Evolutionary conservation across 2,797 vertebrate species (phyloP), one percentile per base, ranked within the genome.

Genomic region (Hemitrygon akajei): DNA sequence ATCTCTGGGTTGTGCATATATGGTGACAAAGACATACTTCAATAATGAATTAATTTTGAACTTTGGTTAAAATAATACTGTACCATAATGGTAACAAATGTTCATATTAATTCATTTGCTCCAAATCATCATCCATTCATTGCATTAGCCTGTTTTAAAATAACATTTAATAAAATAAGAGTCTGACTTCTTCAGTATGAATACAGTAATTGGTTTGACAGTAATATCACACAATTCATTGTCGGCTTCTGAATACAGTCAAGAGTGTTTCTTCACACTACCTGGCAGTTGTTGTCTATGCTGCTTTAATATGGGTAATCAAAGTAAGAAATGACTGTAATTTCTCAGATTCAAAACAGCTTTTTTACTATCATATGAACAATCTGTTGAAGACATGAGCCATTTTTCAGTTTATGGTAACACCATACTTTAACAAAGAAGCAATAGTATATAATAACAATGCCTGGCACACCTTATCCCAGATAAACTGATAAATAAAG

Each of bases 381-480:
- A n/a, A 63, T 87, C 58, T 10, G 12, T 84, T 58, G 47, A 87
- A 63, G 58, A 27, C 58, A 63, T 58, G 63, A 34, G 30, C 60
- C 30, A 63, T 87, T 63, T 63, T 73, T 30, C 14, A n/a, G 84
- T 18, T 18, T 87, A 11, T 30, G 30, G 4, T 30, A 87, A 60
- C 58, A 87, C 58, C 58, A 87, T 87, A 63, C 63, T 87, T 87
- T 63, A 63, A 87, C 58, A 18, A 27, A 87, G 84, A 63, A 87
- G 86, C 27, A 60, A 5, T 63, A 63, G 16, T 60, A 3, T 37
- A 58, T n/a, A 58, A 86, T 60, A 86, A 81, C 79, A 81, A n/a
- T 63, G 82, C 82, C 60, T 58, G 25, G 27, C 56, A 86, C 82
- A 86, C 30, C 82, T 30, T 86, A 30, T 63, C n/a, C 18, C 27